Conservation (phyloP, 1,140 invertebrate genomes). For the Lamellibrachia luymesi region DNA sequence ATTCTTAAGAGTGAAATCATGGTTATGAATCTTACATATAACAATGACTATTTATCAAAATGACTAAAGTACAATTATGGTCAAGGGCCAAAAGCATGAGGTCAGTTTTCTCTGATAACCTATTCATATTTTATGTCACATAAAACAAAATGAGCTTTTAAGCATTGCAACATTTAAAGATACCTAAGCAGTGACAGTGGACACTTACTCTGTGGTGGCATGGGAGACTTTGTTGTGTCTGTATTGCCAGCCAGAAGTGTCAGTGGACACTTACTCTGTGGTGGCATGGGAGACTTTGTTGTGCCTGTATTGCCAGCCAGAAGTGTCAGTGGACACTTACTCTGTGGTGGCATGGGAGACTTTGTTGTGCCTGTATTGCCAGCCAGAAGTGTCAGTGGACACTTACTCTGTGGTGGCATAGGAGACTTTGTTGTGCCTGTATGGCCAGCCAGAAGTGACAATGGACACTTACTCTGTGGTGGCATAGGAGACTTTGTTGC, state of each 20-base stretch:
- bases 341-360: too few species aligned
- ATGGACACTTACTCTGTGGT: background rate
- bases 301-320: too few species aligned
- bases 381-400: too few species aligned
- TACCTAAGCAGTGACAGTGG: background rate
- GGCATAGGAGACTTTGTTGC: too few species aligned
- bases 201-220: background rate
- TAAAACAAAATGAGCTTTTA: background rate
- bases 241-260: too few species aligned
- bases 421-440: too few species aligned
- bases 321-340: too few species aligned
- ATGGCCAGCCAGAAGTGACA: background rate
- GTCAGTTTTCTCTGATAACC: background rate
- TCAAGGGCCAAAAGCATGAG: too few species aligned
- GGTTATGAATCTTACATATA: background rate
- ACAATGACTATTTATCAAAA: background rate
- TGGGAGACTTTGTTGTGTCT: background rate
- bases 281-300: too few species aligned
- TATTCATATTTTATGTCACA: background rate
- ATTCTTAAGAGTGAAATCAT: background rate
- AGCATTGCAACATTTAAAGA: background rate
- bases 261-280: too few species aligned
- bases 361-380: too few species aligned
- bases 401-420: too few species aligned
- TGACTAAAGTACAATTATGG: background rate